Base-by-base conservation (phyloP, 2,113 vertebrate species). In the Pogonocichla stellata region DNA sequence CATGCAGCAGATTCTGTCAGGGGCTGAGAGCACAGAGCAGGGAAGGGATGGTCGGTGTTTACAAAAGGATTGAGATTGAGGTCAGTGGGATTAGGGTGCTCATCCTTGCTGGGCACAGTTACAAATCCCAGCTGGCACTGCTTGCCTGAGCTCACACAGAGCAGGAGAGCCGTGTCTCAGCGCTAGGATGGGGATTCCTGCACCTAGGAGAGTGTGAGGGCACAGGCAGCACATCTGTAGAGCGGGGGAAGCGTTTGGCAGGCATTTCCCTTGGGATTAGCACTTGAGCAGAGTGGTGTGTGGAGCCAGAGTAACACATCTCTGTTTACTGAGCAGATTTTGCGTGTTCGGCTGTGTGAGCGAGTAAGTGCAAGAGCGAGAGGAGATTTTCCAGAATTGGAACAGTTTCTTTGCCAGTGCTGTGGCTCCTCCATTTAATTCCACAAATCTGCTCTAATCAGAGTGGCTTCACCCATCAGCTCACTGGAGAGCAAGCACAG, bases 281-380 rank as follows among this genome's bases (percentile, higher is more conserved):
- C 95, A 94, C 93, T 96, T 83, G 65, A 96, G 80, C 83, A 65
- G 61, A 92, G 90, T 8, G 60, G 7, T 19, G 47, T 1, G 17
- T 58, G 66, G 65, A 94, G 95, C 91, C 93, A 79, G 78, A 82
- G 89, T 51, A 93, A 69, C 89, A 94, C 91, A 70, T 94, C 94
- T 96, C 82, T 96, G 82, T 96, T 97, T 95, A 43, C 91, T 3
- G 57, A 96, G 93, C 86, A 91, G 95, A 92, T 97, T 96, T 92
- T 85, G 78, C 84, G 29, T 66, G 86, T 93, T 96, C 14, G 0
- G 28, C 22, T 80, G 73, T 78, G 72, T 51, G 84, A 95, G 80
- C 3, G 4, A n/a, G 42, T 60, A 77, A 95, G 88, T 80, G 91
- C 85, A 82, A 89, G 93, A 53, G 77, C 51, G 34, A 95, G 90